Evolutionary conservation across 2,113 vertebrate genomes (phyloP).

Genomic region (Corydoras sp.): DNA sequence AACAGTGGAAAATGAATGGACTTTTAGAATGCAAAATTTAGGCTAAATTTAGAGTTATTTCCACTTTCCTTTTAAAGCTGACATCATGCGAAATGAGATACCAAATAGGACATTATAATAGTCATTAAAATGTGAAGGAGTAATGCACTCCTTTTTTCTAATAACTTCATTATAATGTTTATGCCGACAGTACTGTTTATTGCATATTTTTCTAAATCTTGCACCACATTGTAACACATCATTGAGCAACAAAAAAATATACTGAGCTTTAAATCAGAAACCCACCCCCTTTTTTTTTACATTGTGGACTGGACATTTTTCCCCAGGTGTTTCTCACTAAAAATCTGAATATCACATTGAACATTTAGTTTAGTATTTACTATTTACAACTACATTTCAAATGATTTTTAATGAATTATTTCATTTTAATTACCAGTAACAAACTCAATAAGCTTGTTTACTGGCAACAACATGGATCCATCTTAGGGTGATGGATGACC

Average conservation of each 20-base stretch:
- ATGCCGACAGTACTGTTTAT: not conserved
- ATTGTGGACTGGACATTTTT: no score
- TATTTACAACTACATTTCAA: not conserved
- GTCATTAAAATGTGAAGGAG: slow-evolving; percentile 19
- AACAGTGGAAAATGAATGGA: slow-evolving; percentile 14
- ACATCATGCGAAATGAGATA: slow-evolving; percentile 18
- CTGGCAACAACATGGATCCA: no score
- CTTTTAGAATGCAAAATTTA: slow-evolving; percentile 15
- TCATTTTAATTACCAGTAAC: no score
- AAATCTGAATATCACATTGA: no score
- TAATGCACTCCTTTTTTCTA: not conserved
- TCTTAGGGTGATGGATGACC: no score
- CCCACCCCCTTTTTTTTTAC: no score
- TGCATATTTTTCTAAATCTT: not conserved
- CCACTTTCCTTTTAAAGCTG: not conserved
- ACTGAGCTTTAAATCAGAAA: no score
- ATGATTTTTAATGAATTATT: no score
- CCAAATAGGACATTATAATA: slow-evolving; percentile 13
- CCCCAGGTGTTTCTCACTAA: no score
- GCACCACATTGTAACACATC: not conserved
- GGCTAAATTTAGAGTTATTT: not conserved
- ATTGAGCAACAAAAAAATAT: not conserved
- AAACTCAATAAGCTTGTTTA: no score
- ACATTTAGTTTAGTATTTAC: not conserved
- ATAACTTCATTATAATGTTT: slow-evolving; percentile 10